Percentiles rank a stretch among this genome's conserved stretches.
Evolutionary conservation across 2,888 invertebrate species (phyloP).

Genomic region (Eupithecia subumbrata): DNA sequence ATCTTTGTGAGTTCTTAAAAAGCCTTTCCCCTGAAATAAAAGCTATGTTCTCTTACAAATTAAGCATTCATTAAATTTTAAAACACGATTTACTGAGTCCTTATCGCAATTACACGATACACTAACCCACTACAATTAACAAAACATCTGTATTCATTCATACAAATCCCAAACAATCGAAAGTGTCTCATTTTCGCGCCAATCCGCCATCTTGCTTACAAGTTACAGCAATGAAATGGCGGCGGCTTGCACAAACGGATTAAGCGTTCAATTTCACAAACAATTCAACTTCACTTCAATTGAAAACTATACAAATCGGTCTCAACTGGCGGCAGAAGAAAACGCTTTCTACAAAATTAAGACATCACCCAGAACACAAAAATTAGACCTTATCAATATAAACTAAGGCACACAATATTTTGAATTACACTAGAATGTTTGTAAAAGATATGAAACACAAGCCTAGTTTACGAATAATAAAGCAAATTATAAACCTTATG

Average conservation of each 20-base stretch:
- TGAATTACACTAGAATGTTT: background rate
- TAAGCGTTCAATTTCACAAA: conserved; percentile 70
- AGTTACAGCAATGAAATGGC: conserved; percentile 52
- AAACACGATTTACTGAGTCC: background rate
- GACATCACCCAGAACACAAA: background rate
- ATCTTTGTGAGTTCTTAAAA: background rate
- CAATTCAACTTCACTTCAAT: conserved; percentile 60
- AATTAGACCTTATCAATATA: conserved; percentile 7
- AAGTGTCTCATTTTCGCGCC: conserved; percentile 58
- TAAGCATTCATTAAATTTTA: background rate
- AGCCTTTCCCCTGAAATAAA: background rate
- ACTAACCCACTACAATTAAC: conserved; percentile 2
- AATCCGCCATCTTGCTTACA: conserved; percentile 58
- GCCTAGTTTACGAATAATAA: background rate
- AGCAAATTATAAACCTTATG: conserved; percentile 39
- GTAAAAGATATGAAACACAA: conserved; percentile 9
- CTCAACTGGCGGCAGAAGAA: conserved; percentile 56
- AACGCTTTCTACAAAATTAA: conserved; percentile 18
- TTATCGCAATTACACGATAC: background rate
- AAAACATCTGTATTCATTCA: conserved; percentile 9
- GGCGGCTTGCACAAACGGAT: conserved; percentile 64
- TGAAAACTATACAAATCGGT: conserved; percentile 66
- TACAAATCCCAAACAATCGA: conserved; percentile 42
- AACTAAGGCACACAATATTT: background rate
- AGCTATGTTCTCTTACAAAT: background rate